Base-by-base conservation (phyloP, 2,888 invertebrate genomes). In the Brenthis ino region DNA sequence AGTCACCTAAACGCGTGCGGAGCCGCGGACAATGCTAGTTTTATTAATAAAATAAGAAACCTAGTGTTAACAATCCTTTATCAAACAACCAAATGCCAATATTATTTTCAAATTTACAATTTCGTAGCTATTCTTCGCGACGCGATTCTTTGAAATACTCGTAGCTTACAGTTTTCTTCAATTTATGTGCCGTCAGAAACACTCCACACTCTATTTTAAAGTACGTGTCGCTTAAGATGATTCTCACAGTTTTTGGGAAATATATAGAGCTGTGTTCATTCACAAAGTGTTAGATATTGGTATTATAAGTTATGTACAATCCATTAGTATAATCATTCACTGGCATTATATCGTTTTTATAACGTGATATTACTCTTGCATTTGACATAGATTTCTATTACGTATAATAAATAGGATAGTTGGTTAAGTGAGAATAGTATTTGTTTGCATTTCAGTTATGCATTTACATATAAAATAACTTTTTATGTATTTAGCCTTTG, bases 111-210 rank as follows among this genome's bases (percentile, higher is more conserved):
- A 70, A 70, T 28, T 64, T 54, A 51, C 58, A 64, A 70, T 70
- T 64, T 57, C n/a, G 37, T 24, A 33, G 28, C 48, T 50, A 54
- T 63, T 54, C 51, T 55, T 43, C 50, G 51, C 55, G 55, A 64
- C 50, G 67, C 58, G 58, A 60, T 70, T 60, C 70, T 70, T 67
- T 58, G 51, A 66, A 69, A 63, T 66, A 24, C 2, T 24, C 24
- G 24, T 24, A 57, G 65, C 65, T 65, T 33, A 67, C 66, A 67
- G 50, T 64, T 70, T 67, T 64, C 67, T 66, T 51, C 67, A 67
- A 70, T 70, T 70, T 67, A 70, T 67, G 67, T 67, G 58, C 67
- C 58, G 67, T 67, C 70, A 58, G 64, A 60, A 64, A 64, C 67
- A 70, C 58, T 53, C 58, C 28, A 58, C 60, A 56, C 64, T 55